A percentile compares a stretch with the other conserved stretches of the same genome.
Evolutionary conservation across 2,113 vertebrate genomes (phyloP).

Genomic region (Oriolus oriolus): DNA sequence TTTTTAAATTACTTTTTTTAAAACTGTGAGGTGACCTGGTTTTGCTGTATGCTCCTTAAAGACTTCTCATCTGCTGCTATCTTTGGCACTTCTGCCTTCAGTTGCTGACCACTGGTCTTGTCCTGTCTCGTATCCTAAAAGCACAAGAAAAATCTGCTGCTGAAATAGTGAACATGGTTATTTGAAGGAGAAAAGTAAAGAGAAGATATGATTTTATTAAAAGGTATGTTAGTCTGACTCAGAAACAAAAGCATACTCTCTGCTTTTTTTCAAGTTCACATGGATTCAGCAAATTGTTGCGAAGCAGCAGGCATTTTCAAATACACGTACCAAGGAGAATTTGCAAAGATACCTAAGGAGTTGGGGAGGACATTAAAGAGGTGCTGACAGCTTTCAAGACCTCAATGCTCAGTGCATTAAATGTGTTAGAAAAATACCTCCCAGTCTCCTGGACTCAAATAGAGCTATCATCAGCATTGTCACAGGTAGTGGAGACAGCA

Average conservation of each 20-base stretch:
- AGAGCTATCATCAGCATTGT: neutral
- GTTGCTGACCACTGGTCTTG: neutral
- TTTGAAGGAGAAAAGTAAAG: constrained; percentile 1
- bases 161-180: neutral
- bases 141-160: neutral
- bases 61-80: neutral
- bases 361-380: neutral
- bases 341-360: neutral
- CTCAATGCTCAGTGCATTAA: neutral
- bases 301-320: neutral
- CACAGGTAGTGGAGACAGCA: neutral
- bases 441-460: neutral
- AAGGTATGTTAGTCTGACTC: neutral
- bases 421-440: neutral
- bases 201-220: neutral
- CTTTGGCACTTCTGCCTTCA: neutral
- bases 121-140: neutral
- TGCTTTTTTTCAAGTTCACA: neutral
- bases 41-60: neutral
- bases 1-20: neutral
- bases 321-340: neutral
- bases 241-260: neutral
- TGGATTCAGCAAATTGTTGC: neutral
- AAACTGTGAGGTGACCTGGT: neutral
- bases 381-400: neutral